These are phyloP conservation scores for Aphidius gifuensis DNA, from an alignment of 1,140 invertebrate species.

Conservation along the genomic window DNA sequence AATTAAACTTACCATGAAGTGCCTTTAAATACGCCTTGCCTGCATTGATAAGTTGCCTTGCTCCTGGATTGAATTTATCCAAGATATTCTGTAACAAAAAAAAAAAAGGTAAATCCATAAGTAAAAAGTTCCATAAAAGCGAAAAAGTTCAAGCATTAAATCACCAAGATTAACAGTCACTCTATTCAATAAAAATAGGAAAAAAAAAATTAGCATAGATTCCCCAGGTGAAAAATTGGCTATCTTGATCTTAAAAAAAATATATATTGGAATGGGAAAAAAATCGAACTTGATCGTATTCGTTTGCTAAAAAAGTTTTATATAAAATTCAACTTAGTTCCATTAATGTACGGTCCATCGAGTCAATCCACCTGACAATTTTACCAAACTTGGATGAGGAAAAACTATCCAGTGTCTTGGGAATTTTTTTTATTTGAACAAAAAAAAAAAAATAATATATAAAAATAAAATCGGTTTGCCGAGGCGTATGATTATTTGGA, in stretches of 20 bases:
- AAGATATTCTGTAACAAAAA: slow-evolving; percentile 82
- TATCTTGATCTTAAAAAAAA: slow-evolving; percentile 1
- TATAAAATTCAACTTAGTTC: background rate
- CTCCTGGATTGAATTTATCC: slow-evolving; percentile 91
- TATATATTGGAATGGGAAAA: too few relatives aligned
- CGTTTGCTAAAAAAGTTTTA: too few relatives aligned
- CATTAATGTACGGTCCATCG: slow-evolving; percentile 11
- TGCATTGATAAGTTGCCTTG: slow-evolving; percentile 86
- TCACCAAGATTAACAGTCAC: too few relatives aligned
- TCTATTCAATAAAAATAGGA: too few relatives aligned
- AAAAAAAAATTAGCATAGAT: background rate
- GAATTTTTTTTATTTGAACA: slow-evolving; percentile 7
- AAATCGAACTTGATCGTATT: too few relatives aligned
- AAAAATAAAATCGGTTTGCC: background rate
- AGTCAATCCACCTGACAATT: slow-evolving; percentile 4
- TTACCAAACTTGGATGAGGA: background rate
- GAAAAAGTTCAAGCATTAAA: too few relatives aligned
- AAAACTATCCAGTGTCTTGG: slow-evolving; percentile 12
- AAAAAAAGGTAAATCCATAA: slow-evolving; percentile 12
- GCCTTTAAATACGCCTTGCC: slow-evolving; percentile 90
- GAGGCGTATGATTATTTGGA: slow-evolving; percentile 20
- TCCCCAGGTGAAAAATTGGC: slow-evolving; percentile 10
- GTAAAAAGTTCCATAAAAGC: too few relatives aligned
- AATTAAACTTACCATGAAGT: slow-evolving; percentile 75
- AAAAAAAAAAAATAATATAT: too few relatives aligned